Conservation (phyloP, 30 jellyfish, hydroid and myxozoan species). For the Aurelia aurita region DNA sequence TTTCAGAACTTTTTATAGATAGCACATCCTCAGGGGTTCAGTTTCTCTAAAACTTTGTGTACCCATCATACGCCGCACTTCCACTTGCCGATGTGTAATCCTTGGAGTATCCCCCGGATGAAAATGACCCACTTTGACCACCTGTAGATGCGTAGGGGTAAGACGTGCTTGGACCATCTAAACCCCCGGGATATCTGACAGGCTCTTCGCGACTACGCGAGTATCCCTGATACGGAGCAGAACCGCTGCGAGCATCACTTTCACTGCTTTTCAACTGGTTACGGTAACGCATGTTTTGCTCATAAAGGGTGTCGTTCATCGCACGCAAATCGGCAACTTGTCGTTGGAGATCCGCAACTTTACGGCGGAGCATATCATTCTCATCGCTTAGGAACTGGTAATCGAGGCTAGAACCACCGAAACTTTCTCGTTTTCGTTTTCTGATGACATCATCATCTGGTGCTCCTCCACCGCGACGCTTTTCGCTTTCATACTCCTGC, state of each 20-base stretch:
- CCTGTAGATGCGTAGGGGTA: constrained; percentile 27
- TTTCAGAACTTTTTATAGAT: no score
- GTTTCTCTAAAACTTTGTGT: constrained; percentile 49
- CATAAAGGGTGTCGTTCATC: constrained; percentile 97
- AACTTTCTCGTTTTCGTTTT: constrained; percentile 87
- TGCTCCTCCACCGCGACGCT: constrained; percentile 53
- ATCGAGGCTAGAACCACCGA: constrained; percentile 73
- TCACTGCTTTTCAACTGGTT: constrained; percentile 82
- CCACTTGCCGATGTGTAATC: constrained; percentile 17
- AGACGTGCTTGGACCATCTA: constrained; percentile 43
- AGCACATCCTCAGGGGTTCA: no score
- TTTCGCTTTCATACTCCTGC: constrained; percentile 76
- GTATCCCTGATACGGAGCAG: constrained; percentile 48
- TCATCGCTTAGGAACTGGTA: constrained; percentile 80
- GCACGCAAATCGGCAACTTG: constrained; percentile 96
- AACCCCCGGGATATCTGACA: constrained; percentile 49
- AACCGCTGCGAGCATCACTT: constrained; percentile 45
- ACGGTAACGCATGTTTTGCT: constrained; percentile 94
- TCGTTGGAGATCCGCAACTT: constrained; percentile 94
- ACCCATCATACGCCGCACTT: constrained; percentile 55
- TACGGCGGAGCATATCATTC: constrained; percentile 93
- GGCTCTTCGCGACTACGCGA: constrained; percentile 66
- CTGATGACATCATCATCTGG: constrained; percentile 63
- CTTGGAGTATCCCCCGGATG: constrained; percentile 13
- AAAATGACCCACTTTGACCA: neutral